Evolutionary conservation across 92 coral and sea anemone genomes (phyloP), one percentile per base, ranked within the genome.

Genomic region (Siderastrea siderea): DNA sequence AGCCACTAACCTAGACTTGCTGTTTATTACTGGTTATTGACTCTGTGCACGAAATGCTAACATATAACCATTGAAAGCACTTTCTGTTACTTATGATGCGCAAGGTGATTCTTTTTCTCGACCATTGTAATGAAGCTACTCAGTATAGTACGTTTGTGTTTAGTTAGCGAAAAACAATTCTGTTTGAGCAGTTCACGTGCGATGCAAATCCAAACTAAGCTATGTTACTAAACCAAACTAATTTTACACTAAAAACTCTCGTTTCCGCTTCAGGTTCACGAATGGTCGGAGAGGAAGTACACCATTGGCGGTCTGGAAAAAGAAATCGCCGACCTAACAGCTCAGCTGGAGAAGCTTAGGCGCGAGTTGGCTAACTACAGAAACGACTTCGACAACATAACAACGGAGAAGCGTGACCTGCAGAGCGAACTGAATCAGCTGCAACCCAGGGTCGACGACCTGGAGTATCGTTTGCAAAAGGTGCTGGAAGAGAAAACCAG

Each of bases 271-370:
- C 95, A 93, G 77, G 91, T 88, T 7, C 93, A 83, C 5, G 99
- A 95, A 16, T 95, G 94, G 85, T 93, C 99, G 62, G 99, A 98
- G 90, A 86, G 96, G 67, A 95, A 90, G 89, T 95, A 86, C 96
- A 98, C 99, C 48, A 95, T 98, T 26, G 96, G 95, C 79, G 85
- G 99, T 46, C 79, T 98, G 84, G 98, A 98, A 57, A 96, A 83
- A 2, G 99, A 95, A 38, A 94, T 88, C 63, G 92, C 90, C 52
- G 93, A 92, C 53, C 83, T 94, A 0, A 77, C 71, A 60, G 95
- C 94, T 14, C 94, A 89, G 51, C 85, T 90, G 45, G 98, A 98
- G 48, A 88, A 92, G 80, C 86, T 95, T 84, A 96, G 99, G 72
- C 93, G 95, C 79, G 97, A 98, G 62, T 71, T 94, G 14, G 95